Evolutionary conservation across 35 echinoderm and acorn worm species (phyloP).

Genomic region (Apostichopus parvimensis): DNA sequence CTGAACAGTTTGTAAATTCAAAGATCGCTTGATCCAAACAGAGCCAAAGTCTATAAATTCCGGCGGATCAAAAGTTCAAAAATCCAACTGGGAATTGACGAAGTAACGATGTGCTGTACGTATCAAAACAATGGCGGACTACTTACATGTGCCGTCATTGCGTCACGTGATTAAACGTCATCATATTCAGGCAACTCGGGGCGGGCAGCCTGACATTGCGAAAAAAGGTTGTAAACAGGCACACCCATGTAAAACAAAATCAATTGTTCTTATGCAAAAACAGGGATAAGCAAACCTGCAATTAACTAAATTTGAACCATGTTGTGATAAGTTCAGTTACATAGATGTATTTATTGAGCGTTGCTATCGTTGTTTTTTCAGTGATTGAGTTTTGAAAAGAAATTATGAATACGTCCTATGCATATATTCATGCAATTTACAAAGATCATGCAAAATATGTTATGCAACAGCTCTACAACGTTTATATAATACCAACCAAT

Average conservation of each 20-base stretch:
- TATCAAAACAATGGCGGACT: conserved; percentile 54
- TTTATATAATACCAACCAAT: too few species aligned
- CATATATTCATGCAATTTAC: too few species aligned
- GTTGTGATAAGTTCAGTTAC: too few species aligned
- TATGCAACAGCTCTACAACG: too few species aligned
- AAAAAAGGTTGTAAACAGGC: background rate
- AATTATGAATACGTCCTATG: too few species aligned
- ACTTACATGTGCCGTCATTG: conserved; percentile 30
- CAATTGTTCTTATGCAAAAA: background rate
- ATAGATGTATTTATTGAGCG: too few species aligned
- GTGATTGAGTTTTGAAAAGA: too few species aligned
- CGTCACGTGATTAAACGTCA: conserved; percentile 47
- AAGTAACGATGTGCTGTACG: background rate
- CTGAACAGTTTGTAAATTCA: conserved; percentile 4
- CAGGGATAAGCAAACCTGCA: background rate
- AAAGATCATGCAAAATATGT: too few species aligned
- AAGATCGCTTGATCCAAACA: conserved; percentile 25
- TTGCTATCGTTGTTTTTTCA: too few species aligned
- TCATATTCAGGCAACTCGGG: conserved; percentile 8
- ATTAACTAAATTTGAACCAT: too few species aligned
- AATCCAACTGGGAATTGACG: conserved; percentile 36
- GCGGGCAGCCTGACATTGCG: background rate
- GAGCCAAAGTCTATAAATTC: background rate
- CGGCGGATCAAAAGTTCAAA: conserved; percentile 26
- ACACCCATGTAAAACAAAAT: background rate